Conservation (phyloP, 2,888 invertebrate species). For the Drosophila setosimentum region DNA sequence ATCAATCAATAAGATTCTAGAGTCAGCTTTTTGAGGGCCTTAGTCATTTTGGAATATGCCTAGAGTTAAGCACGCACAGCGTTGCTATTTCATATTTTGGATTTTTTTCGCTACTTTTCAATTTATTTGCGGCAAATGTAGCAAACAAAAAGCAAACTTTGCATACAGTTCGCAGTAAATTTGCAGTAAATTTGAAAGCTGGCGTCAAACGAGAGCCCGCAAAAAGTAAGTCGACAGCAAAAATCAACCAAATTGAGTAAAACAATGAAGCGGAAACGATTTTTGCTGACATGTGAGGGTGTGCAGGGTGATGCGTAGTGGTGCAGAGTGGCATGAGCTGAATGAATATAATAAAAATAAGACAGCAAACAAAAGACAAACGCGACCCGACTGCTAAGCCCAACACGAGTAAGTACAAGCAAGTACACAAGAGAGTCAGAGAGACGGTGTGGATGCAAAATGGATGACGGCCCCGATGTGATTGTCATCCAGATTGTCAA, state of each 20-base stretch:
- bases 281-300: conserved; percentile 68
- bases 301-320: background rate
- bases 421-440: conserved; percentile 31
- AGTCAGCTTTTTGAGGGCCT: conserved; percentile 45
- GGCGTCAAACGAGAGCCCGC: conserved; percentile 36
- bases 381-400: conserved; percentile 68
- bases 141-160: conserved; percentile 31
- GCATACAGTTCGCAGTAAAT: conserved; percentile 31
- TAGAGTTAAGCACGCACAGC: conserved; percentile 47
- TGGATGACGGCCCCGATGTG: conserved; percentile 58
- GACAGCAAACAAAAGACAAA: conserved; percentile 70
- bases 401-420: conserved; percentile 45
- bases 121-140: conserved; percentile 53
- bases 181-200: conserved; percentile 43
- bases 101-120: conserved; percentile 45
- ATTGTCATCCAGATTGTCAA: conserved; percentile 76
- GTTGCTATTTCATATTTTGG: conserved; percentile 46
- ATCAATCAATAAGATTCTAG: conserved; percentile 34
- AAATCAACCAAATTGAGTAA: conserved; percentile 73
- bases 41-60: conserved; percentile 53
- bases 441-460: background rate
- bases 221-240: conserved; percentile 44
- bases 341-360: conserved; percentile 64
- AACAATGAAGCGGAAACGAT: conserved; percentile 79
- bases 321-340: conserved; percentile 5